Conservation (phyloP, 2,888 invertebrate species). For the Papilio gigon region DNA sequence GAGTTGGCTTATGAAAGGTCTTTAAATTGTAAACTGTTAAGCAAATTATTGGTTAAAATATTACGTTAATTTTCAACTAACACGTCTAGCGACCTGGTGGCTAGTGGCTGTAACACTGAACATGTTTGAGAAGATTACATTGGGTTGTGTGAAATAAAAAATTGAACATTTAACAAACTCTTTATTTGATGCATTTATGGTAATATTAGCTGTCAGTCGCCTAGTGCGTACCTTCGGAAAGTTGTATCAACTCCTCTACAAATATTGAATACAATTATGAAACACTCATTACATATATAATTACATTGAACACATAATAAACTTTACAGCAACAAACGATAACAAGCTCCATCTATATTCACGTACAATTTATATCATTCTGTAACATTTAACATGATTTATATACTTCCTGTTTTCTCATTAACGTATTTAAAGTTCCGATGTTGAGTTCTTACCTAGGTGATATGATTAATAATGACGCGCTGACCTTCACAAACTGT, state of each 20-base stretch:
- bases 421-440: background rate
- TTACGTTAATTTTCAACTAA: background rate
- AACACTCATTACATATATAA: constrained; percentile 45
- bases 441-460: constrained; percentile 3
- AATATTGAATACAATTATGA: constrained; percentile 44
- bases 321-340: constrained; percentile 37
- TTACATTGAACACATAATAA: constrained; percentile 41
- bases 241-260: constrained; percentile 76
- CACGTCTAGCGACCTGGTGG: too few relatives aligned
- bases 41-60: background rate
- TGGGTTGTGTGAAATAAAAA: too few relatives aligned
- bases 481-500: background rate
- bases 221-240: constrained; percentile 83
- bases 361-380: constrained; percentile 18
- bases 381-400: constrained; percentile 8
- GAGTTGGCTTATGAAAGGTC: constrained; percentile 1
- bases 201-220: constrained; percentile 83
- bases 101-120: too few relatives aligned
- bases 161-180: constrained; percentile 75
- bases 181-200: constrained; percentile 82
- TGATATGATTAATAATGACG: constrained; percentile 7
- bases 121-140: too few relatives aligned
- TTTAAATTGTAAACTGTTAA: constrained; percentile 1
- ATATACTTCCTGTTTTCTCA: background rate
- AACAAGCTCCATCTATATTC: constrained; percentile 33